Conservation (phyloP, 2,888 invertebrate species). For the Oscheius sp. region DNA sequence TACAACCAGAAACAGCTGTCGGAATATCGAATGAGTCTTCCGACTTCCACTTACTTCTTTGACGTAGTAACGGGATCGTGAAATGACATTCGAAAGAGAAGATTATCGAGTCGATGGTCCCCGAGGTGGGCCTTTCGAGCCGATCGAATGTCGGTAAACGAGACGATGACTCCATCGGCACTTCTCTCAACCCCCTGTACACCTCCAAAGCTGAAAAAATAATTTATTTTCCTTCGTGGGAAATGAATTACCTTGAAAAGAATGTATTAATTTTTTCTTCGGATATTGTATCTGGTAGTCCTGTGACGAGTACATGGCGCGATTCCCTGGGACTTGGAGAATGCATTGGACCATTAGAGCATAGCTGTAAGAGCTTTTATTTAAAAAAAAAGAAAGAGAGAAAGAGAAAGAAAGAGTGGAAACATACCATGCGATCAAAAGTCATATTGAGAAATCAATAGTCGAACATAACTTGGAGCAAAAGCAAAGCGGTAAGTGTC, state of each 20-base stretch:
- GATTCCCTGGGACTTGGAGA: conserved; percentile 30
- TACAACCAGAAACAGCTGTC: neutral
- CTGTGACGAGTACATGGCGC: conserved; percentile 45
- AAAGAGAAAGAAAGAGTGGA: neutral
- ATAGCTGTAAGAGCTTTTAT: neutral
- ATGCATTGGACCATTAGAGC: neutral
- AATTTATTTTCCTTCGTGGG: neutral
- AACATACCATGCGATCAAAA: neutral
- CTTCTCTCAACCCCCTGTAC: conserved; percentile 33
- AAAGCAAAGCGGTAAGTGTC: neutral
- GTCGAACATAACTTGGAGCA: neutral
- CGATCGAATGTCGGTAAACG: conserved; percentile 42
- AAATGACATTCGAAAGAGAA: conserved; percentile 29
- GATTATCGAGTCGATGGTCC: conserved; percentile 32
- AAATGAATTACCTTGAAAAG: conserved; percentile 32
- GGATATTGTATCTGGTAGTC: conserved; percentile 30
- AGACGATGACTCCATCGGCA: conserved; percentile 33
- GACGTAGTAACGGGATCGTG: conserved; percentile 33
- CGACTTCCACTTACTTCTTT: conserved; percentile 24
- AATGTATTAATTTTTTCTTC: conserved; percentile 30
- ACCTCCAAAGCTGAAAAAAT: conserved; percentile 36
- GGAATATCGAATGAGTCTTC: conserved; percentile 5
- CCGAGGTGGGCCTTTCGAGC: conserved; percentile 37
- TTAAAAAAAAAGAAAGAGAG: neutral
- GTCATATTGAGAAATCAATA: neutral